Base-by-base conservation (phyloP, 2,888 invertebrate genomes). In the Lacanobia oleracea region DNA sequence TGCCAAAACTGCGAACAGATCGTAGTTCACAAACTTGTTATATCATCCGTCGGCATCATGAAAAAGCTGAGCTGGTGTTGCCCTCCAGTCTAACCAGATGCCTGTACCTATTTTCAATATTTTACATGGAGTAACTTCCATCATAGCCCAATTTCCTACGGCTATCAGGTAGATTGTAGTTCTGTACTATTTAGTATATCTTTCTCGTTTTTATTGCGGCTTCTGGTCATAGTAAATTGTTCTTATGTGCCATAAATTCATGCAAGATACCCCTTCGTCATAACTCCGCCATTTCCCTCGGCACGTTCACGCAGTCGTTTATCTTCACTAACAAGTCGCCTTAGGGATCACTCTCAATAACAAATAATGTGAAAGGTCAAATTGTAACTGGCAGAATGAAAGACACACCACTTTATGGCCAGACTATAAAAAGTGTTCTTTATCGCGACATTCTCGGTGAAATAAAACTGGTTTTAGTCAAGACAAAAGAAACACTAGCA, bases 331-430 rank as follows among this genome's bases (percentile, higher is more conserved):
- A 88, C 89, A 88, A 89, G 86, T 83, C 77, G 85, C 87, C 84
- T 84, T 80, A 86, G 87, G 89, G 89, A 88, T 88, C 87, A 86
- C 83, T 89, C 88, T 83, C 82, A 88, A 86, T 89, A 83, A 81
- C 80, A 87, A 85, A 87, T 90, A 90, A 88, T 85, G 87, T 79
- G 87, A 94, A 94, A 94, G 92, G 93, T 93, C 92, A 91, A 88
- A 90, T 91, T 90, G 50, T 76, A 72, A 89, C 91, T 89, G 87
- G 87, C 87, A 90, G 86, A 71, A 70, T 70, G 70, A 77, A 75
- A 89, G 53, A 76, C 79, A 63, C 77, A 88, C 81, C 86, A 88
- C 86, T 93, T 94, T 93, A 93, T 89, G 88, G 82, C 83, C 71
- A 68, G 84, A 83, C 90, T 84, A 89, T 92, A 94, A 94, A 93